phyloP scores from a whole-genome alignment of 2,888 invertebrate genomes.

The Erebia epiphron region DNA sequence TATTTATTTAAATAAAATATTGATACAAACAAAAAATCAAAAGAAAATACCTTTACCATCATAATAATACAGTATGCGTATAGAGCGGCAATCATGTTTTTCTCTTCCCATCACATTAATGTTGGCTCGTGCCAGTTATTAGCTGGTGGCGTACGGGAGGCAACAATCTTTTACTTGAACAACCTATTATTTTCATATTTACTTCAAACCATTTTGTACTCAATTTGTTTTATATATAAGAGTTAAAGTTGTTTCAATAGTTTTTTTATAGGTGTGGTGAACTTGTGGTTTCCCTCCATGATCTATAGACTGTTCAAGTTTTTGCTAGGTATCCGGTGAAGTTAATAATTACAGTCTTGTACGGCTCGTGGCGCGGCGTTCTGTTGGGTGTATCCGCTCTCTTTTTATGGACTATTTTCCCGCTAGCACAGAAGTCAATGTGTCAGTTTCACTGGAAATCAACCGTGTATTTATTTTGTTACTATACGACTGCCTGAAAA shows the following conservation, averaged over 20 bases:
- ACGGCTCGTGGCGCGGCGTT: constrained; percentile 47
- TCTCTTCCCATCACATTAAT: constrained; percentile 48
- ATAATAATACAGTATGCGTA: constrained; percentile 42
- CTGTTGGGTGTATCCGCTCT: constrained; percentile 61
- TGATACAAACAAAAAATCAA: constrained; percentile 26
- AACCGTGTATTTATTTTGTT: background rate
- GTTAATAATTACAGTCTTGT: constrained; percentile 60
- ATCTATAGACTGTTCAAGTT: constrained; percentile 54
- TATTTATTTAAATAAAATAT: constrained; percentile 38
- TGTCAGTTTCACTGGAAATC: constrained; percentile 40
- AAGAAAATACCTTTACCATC: constrained; percentile 35
- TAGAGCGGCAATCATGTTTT: constrained; percentile 46
- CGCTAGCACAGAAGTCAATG: constrained; percentile 45
- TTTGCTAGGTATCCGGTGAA: constrained; percentile 66
- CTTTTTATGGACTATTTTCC: constrained; percentile 50
- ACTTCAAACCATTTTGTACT: constrained; percentile 17
- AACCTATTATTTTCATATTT: constrained; percentile 12
- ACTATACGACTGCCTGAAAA: too few relatives aligned
- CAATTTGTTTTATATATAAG: background rate
- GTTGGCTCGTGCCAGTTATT: constrained; percentile 55
- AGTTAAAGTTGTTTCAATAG: constrained; percentile 24
- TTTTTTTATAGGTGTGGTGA: constrained; percentile 1
- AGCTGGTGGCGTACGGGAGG: constrained; percentile 52
- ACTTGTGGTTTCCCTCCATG: constrained; percentile 31
- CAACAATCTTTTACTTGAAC: constrained; percentile 44